A percentile compares a stretch with the other conserved stretches of the same genome.
phyloP scores from a whole-genome alignment of 2,888 invertebrate species.

The Leucozona laternaria region DNA sequence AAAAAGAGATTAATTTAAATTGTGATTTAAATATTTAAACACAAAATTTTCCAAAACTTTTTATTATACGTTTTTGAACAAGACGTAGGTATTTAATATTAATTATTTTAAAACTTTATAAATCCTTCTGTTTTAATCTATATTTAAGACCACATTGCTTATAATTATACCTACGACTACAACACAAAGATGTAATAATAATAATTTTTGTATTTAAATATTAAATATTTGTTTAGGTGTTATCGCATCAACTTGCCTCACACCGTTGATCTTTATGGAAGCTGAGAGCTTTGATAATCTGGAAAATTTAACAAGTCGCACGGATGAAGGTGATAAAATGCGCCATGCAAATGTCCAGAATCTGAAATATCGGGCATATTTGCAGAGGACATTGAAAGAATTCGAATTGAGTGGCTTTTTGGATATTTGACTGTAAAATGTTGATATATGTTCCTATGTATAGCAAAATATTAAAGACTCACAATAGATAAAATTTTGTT shows the following conservation, averaged over 20 bases:
- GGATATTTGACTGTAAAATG: constrained; percentile 77
- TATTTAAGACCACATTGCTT: too few species aligned
- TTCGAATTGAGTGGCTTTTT: constrained; percentile 82
- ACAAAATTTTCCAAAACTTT: too few species aligned
- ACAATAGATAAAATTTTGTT: background rate
- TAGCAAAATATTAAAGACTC: background rate
- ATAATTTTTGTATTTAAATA: background rate
- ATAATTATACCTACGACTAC: too few species aligned
- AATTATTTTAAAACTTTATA: too few species aligned
- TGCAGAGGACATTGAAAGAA: constrained; percentile 78
- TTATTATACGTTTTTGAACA: too few species aligned
- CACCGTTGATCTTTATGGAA: constrained; percentile 82
- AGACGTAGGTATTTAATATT: too few species aligned
- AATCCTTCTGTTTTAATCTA: too few species aligned
- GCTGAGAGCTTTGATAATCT: constrained; percentile 79
- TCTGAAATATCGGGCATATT: constrained; percentile 81
- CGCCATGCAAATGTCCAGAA: constrained; percentile 82
- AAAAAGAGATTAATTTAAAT: too few species aligned
- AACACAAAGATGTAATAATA: background rate
- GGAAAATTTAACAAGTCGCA: constrained; percentile 80
- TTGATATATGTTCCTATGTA: too few species aligned
- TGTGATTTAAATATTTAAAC: too few species aligned
- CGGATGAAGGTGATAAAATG: constrained; percentile 80
- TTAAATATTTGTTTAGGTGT: constrained; percentile 78
- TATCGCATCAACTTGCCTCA: constrained; percentile 82